Evolutionary conservation across 2,888 invertebrate species (phyloP), one percentile per base, ranked within the genome.

Genomic region (Monopis laevigella): DNA sequence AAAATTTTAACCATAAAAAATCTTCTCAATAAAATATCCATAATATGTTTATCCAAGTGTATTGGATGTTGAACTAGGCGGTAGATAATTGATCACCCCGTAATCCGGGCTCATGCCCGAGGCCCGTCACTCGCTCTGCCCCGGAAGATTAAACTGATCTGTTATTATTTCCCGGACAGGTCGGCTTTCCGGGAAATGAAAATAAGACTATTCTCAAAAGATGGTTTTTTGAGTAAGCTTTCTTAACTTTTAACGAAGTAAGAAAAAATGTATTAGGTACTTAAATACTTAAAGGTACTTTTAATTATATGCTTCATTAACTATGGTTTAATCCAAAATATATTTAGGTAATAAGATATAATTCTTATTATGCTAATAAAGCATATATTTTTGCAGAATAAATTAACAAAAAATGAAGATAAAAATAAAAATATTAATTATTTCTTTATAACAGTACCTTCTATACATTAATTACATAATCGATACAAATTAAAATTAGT

Each of bases 11-110:
- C 24, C n/a, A n/a, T n/a, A n/a, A n/a, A n/a, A n/a, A n/a, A n/a
- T n/a, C n/a, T n/a, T n/a, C n/a, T n/a, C n/a, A n/a, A n/a, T n/a
- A n/a, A n/a, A n/a, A n/a, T n/a, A n/a, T n/a, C n/a, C n/a, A n/a
- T n/a, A n/a, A n/a, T n/a, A n/a, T n/a, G n/a, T n/a, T n/a, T n/a
- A n/a, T n/a, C n/a, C n/a, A n/a, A 36, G 12, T 19, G 36, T 32
- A 17, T 32, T 29, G 14, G 8, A 18, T 34, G 18, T 34, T 36
- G 4, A 46, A 43, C 49, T 44, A 36, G 50, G 57, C 54, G 54
- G 56, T 54, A 54, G 60, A 58, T 67, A 67, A 68, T 68, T 68
- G 68, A 68, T 67, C 64, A 64, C 62, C 60, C 65, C 62, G 62
- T 62, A 56, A 60, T 58, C 53, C 50, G 45, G 48, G 51, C 48